A percentile compares a stretch with the other conserved stretches of the same genome.
phyloP scores from a whole-genome alignment of 1,140 invertebrate genomes.

The Anagrus nilaparvatae region DNA sequence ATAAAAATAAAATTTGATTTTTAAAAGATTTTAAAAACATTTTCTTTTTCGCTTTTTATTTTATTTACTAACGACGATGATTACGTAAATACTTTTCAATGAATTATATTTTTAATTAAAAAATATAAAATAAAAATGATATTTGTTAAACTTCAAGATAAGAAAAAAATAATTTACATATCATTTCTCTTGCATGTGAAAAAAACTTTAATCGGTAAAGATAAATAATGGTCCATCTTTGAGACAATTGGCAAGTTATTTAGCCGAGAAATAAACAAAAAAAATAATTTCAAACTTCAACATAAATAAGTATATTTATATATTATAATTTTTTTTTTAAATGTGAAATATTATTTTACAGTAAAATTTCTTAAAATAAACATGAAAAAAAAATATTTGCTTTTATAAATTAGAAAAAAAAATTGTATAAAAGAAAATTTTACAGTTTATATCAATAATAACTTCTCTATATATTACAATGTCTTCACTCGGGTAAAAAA shows the following conservation, averaged over 20 bases:
- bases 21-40: slow-evolving; percentile 15
- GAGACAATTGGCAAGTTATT: too few species aligned
- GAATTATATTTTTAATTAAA: slow-evolving; percentile 10
- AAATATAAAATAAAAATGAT: slow-evolving; percentile 13
- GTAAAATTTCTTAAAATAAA: slow-evolving; percentile 6
- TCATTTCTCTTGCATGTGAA: too few species aligned
- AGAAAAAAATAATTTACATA: slow-evolving; percentile 2
- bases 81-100: too few species aligned
- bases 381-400: slow-evolving; percentile 7
- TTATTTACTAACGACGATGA: too few species aligned
- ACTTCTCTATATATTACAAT: slow-evolving; percentile 31
- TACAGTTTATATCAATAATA: slow-evolving; percentile 23
- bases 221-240: too few species aligned
- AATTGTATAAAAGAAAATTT: slow-evolving; percentile 22
- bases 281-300: slow-evolving; percentile 3
- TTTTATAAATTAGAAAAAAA: slow-evolving; percentile 29
- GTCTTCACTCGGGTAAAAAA: slow-evolving; percentile 36
- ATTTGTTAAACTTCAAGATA: slow-evolving; percentile 7
- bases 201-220: too few species aligned
- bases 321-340: slow-evolving; percentile 7
- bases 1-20: slow-evolving; percentile 17
- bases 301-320: slow-evolving; percentile 1
- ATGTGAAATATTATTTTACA: slow-evolving; percentile 4
- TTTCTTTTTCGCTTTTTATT: too few species aligned
- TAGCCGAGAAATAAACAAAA: too few species aligned